These are phyloP conservation scores for Diaphora mendica DNA, from an alignment of 2,888 invertebrate genomes.

Conservation along the genomic window DNA sequence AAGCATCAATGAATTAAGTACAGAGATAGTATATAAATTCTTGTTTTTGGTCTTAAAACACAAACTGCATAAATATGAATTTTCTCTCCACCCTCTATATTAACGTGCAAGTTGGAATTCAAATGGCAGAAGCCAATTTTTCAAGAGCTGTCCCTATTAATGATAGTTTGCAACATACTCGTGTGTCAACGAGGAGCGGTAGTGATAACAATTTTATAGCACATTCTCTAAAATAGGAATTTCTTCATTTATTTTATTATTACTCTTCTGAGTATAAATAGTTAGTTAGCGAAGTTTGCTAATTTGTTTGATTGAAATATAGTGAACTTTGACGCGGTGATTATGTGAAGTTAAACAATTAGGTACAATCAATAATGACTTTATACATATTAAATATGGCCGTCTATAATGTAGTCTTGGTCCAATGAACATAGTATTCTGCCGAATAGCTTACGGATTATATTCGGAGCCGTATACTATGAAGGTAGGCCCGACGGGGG, in stretches of 20 bases:
- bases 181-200: neutral
- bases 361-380: neutral
- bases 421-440: neutral
- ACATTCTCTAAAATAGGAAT: neutral
- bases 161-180: neutral
- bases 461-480: too few species aligned
- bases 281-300: neutral
- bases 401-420: neutral
- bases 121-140: neutral
- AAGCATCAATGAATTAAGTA: neutral
- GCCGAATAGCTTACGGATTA: neutral
- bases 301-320: neutral
- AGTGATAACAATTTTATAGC: neutral
- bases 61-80: neutral
- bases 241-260: neutral
- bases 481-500: too few species aligned
- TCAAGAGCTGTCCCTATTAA: neutral
- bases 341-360: neutral
- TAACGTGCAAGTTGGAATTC: neutral
- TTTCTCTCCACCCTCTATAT: neutral
- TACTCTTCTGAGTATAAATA: neutral
- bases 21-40: neutral
- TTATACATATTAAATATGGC: neutral
- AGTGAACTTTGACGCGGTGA: slow-evolving; percentile 4
- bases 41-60: neutral